Evolutionary conservation across 2,888 invertebrate genomes (phyloP), one percentile per base, ranked within the genome.

Genomic region (Anarsia innoxiella): DNA sequence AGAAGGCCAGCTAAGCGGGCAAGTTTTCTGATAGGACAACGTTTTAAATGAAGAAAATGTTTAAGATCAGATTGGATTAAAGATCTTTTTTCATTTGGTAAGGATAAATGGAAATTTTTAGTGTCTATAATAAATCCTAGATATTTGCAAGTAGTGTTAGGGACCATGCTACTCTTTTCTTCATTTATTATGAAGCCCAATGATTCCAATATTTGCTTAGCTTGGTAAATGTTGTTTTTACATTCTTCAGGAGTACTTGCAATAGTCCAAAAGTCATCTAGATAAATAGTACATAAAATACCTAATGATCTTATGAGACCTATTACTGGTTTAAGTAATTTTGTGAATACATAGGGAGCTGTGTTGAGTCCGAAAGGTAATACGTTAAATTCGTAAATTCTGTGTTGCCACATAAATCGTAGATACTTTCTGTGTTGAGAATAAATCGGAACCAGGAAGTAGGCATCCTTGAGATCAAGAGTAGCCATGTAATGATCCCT

Each of bases 371-470:
- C 37, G 9, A 31, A 37, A 11, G 30, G 34, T 37, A 31, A 11
- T 16, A 13, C 36, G 32, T 43, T 42, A 33, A 36, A 39, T 23
- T 44, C 23, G 10, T 35, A 32, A 1, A 37, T n/a, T 15, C 31
- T 28, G 12, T 10, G 12, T 2, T 38, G 19, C 25, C 23, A 36
- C 9, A 26, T 2, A 27, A 40, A 41, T 9, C 37, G 10, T 31
- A 41, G 14, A 28, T 27, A 41, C 8, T 37, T 41, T 29, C 11
- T 37, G 1, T n/a, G n/a, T n/a, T 9, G 12, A 3, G 12, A 13
- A 12, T 15, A 28, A 8, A 28, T 28, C 12, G 30, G 9, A 12
- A 29, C 9, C 10, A 10, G 31, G 3, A 33, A 33, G 16, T 33
- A 33, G 8, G 33, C 23, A 10, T 33, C 25, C 9, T 28, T 28